Conservation (phyloP, 2,113 vertebrate species). For the Myrmecophaga tridactyla region DNA sequence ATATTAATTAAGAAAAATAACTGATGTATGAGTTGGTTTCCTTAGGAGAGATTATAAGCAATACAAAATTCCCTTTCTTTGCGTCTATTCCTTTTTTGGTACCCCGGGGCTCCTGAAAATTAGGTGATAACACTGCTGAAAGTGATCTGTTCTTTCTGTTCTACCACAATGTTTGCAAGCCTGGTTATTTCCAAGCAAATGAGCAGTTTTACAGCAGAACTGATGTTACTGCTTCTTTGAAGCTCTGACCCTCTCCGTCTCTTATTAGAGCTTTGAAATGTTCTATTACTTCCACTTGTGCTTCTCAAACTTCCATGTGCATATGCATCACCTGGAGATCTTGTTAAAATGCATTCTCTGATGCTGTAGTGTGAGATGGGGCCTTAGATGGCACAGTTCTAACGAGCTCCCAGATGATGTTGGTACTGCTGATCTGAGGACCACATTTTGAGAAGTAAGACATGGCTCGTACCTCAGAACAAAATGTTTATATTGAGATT, state of each 20-base stretch:
- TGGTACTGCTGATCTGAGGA: not conserved
- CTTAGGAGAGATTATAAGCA: not conserved
- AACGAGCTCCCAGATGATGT: not conserved
- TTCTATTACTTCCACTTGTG: not conserved
- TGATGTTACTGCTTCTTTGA: not conserved
- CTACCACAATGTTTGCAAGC: not conserved
- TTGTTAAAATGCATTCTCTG: not conserved
- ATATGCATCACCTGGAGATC: not conserved
- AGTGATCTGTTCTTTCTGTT: not conserved
- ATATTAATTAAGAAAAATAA: not conserved
- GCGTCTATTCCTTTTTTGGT: not conserved
- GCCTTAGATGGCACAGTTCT: not conserved
- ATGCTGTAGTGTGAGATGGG: not conserved
- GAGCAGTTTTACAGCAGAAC: not conserved
- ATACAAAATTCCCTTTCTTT: not conserved
- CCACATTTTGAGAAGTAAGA: not conserved
- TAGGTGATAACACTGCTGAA: not conserved
- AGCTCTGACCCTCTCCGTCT: not conserved
- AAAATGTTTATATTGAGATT: slow-evolving; percentile 44
- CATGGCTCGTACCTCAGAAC: slow-evolving; percentile 34
- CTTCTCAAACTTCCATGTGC: not conserved
- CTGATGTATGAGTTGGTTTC: not conserved
- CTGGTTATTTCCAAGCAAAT: not conserved
- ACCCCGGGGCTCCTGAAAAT: not conserved
- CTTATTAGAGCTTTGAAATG: slow-evolving; percentile 20